Evolutionary conservation across 2,113 vertebrate genomes (phyloP).

Genomic region (Pygoscelis antarcticus): DNA sequence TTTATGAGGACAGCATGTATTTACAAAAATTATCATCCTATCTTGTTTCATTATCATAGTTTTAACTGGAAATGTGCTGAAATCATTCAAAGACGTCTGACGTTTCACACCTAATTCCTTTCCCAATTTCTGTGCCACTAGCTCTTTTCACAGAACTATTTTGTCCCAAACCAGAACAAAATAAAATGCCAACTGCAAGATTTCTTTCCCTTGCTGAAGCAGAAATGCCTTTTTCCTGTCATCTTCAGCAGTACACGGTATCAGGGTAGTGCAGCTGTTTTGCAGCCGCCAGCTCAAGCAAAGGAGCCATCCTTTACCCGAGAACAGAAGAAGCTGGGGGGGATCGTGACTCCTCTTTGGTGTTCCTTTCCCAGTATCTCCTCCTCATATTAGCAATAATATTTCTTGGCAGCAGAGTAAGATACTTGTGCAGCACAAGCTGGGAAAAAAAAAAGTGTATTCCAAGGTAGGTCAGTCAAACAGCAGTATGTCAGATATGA

Average conservation of each 20-base stretch:
- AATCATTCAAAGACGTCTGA: not conserved
- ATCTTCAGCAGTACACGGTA: not conserved
- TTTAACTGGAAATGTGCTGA: not conserved
- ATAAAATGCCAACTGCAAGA: not conserved
- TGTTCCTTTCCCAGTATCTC: not conserved
- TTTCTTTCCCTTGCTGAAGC: not conserved
- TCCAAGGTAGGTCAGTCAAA: not conserved
- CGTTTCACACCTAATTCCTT: not conserved
- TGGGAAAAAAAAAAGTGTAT: not conserved
- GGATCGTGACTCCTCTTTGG: not conserved
- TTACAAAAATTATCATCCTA: not conserved
- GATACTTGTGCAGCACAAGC: not conserved
- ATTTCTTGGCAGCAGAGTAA: not conserved
- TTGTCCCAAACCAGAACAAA: not conserved
- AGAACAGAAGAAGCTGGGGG: not conserved
- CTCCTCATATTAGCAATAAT: not conserved
- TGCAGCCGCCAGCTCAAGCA: not conserved
- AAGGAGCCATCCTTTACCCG: not conserved
- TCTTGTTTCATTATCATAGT: not conserved
- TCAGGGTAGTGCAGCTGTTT: not conserved
- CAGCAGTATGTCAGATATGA: not conserved
- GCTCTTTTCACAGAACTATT: not conserved
- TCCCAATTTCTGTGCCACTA: not conserved
- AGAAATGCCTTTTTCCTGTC: not conserved
- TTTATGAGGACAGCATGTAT: not conserved